Percentiles rank a stretch among this genome's conserved stretches.
Conservation (phyloP, 2,888 invertebrate species). For the Sarcophaga variegata region DNA sequence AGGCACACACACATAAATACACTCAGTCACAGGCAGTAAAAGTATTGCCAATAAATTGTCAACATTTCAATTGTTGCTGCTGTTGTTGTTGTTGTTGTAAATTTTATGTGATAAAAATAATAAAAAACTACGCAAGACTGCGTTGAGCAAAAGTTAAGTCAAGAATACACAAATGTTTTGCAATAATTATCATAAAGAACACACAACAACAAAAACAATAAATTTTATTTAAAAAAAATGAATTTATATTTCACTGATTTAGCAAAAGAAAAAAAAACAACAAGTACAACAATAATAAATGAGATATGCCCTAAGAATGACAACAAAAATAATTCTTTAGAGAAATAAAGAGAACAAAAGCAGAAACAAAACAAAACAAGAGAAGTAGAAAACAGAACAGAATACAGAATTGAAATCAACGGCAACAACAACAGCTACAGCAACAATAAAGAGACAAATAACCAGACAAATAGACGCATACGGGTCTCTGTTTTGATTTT, state of each 20-base stretch:
- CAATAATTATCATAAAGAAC: conserved; percentile 64
- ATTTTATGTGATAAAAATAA: not conserved
- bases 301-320: not conserved
- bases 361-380: no score
- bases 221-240: conserved; percentile 36
- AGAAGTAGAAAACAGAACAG: no score
- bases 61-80: not conserved
- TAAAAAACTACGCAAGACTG: conserved; percentile 1
- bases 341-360: not conserved
- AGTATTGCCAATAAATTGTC: not conserved
- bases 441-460: conserved; percentile 17
- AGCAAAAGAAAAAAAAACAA: not conserved
- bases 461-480: conserved; percentile 66
- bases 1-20: not conserved
- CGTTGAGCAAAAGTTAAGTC: conserved; percentile 46
- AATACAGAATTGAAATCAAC: no score
- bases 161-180: conserved; percentile 58
- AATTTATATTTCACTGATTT: not conserved
- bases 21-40: not conserved
- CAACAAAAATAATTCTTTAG: not conserved
- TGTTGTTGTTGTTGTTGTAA: not conserved
- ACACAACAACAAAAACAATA: conserved; percentile 29
- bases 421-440: not conserved
- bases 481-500: conserved; percentile 1
- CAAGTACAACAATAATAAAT: not conserved